Conservation (phyloP, 2,888 invertebrate genomes). For the Tetanocera ferruginea region DNA sequence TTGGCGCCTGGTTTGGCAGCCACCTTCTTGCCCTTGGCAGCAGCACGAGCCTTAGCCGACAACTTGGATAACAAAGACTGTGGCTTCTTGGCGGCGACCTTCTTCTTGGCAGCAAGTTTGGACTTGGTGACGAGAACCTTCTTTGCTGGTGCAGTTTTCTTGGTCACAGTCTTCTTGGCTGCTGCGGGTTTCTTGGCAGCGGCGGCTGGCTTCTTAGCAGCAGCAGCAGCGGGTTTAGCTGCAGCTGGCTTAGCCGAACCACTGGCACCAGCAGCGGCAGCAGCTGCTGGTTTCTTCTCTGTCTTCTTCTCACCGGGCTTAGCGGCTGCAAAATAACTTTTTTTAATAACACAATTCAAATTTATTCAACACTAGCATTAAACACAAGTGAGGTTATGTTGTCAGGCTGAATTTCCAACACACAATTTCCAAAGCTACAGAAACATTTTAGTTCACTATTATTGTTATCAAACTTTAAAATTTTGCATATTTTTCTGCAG, state of each 20-base stretch:
- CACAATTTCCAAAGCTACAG: constrained; percentile 6
- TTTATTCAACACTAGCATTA: background rate
- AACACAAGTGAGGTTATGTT: constrained; percentile 37
- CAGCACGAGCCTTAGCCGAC: constrained; percentile 68
- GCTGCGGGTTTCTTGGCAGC: constrained; percentile 67
- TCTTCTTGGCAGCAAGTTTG: constrained; percentile 67
- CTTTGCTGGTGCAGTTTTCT: constrained; percentile 62
- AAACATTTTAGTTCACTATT: too few relatives aligned
- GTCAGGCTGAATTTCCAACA: background rate
- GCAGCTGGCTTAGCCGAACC: constrained; percentile 68
- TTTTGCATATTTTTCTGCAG: background rate
- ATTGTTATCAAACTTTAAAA: background rate
- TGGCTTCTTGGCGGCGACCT: constrained; percentile 66
- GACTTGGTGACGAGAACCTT: constrained; percentile 63
- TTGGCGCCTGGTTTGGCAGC: constrained; percentile 63
- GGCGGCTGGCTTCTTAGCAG: constrained; percentile 60
- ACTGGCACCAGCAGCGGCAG: constrained; percentile 66
- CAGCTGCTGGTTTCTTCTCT: constrained; percentile 69
- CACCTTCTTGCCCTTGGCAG: constrained; percentile 65
- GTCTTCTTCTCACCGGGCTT: constrained; percentile 75
- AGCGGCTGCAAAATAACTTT: constrained; percentile 65
- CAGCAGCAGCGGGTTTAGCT: constrained; percentile 62
- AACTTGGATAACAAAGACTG: constrained; percentile 67
- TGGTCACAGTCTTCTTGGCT: constrained; percentile 70
- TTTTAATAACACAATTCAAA: constrained; percentile 21